Evolutionary conservation across 2,888 invertebrate species (phyloP).

Genomic region (Cosmopolites sordidus): DNA sequence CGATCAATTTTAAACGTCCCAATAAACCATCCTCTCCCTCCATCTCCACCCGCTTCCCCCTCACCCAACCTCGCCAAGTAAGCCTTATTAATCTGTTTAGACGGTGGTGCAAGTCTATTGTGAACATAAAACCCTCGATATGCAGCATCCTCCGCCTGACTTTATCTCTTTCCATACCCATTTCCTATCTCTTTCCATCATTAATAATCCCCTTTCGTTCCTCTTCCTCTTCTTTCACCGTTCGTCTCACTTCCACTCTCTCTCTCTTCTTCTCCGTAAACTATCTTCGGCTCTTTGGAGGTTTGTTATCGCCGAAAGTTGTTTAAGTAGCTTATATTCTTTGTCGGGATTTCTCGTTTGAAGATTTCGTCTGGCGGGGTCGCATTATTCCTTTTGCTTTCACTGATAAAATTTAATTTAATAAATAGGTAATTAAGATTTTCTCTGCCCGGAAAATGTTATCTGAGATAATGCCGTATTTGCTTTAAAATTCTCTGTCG

Average conservation of each 20-base stretch:
- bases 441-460: slow-evolving; percentile 1
- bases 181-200: slow-evolving; percentile 11
- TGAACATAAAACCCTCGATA: slow-evolving; percentile 16
- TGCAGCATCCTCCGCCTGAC: slow-evolving; percentile 8
- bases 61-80: neutral
- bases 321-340: slow-evolving; percentile 28
- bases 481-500: neutral
- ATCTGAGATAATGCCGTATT: slow-evolving; percentile 1
- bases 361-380: slow-evolving; percentile 17
- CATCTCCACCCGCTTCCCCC: neutral
- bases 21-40: slow-evolving; percentile 5
- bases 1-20: slow-evolving; percentile 21
- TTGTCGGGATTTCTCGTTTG: slow-evolving; percentile 27
- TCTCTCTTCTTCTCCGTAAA: neutral
- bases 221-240: slow-evolving; percentile 6
- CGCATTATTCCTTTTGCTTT: slow-evolving; percentile 12
- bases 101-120: slow-evolving; percentile 23
- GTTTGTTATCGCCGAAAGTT: slow-evolving; percentile 25
- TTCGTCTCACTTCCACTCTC: neutral
- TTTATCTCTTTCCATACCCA: slow-evolving; percentile 10
- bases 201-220: slow-evolving; percentile 16
- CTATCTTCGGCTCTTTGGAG: slow-evolving; percentile 19
- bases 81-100: slow-evolving; percentile 27
- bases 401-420: slow-evolving; percentile 19
- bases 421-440: slow-evolving; percentile 11